Evolutionary conservation across 2,797 vertebrate genomes (phyloP).

Genomic region (Myotis vivesi): DNA sequence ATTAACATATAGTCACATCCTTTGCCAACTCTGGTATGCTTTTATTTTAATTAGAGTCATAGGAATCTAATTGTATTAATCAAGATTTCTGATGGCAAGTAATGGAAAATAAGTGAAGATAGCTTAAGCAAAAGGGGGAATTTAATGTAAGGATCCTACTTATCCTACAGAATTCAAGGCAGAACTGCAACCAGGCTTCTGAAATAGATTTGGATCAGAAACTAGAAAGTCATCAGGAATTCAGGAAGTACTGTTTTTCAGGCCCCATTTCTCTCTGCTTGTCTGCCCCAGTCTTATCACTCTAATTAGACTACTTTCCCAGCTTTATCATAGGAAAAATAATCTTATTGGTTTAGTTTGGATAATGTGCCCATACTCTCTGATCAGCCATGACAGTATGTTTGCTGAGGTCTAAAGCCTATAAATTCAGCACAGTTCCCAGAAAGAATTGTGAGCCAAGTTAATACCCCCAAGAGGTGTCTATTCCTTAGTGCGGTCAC

Average conservation of each 20-base stretch:
- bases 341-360: background rate
- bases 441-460: background rate
- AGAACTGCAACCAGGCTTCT: background rate
- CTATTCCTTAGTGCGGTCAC: background rate
- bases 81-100: conserved; percentile 23
- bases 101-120: conserved; percentile 46
- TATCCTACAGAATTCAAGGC: background rate
- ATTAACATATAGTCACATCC: background rate
- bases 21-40: background rate
- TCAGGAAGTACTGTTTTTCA: background rate
- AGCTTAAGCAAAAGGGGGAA: background rate
- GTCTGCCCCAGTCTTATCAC: background rate
- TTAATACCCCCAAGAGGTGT: background rate
- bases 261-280: background rate
- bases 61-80: background rate
- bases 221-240: background rate
- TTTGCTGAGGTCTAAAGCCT: background rate
- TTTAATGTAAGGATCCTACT: background rate
- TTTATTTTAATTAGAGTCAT: conserved; percentile 27
- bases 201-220: background rate
- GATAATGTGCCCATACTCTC: background rate
- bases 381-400: background rate
- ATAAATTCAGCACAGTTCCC: background rate
- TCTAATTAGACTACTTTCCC: background rate
- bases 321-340: background rate